phyloP scores from a whole-genome alignment of 2,113 vertebrate species.

The Tauraco erythrolophus region DNA sequence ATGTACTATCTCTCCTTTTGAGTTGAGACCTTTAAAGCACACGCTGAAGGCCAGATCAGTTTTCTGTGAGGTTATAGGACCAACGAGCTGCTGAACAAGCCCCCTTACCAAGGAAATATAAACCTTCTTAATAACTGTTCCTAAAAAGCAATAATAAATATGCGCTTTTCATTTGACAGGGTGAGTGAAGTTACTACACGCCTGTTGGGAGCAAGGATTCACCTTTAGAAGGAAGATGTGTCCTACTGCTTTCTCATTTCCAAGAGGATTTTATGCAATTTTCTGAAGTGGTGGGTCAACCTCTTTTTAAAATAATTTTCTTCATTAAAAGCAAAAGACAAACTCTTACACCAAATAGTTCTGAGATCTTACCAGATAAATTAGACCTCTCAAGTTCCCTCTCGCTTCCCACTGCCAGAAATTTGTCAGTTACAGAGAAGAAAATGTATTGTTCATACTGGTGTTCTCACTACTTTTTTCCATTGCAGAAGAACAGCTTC shows the following conservation, averaged over 20 bases:
- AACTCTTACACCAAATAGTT: not conserved
- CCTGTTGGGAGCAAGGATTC: not conserved
- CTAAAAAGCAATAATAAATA: not conserved
- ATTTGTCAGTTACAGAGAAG: not conserved
- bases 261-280: not conserved
- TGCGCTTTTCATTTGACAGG: not conserved
- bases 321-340: not conserved
- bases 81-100: not conserved
- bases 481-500: not conserved
- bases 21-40: not conserved
- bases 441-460: not conserved
- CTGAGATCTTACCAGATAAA: not conserved
- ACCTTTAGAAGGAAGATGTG: not conserved
- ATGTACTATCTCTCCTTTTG: rapidly evolving
- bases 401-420: not conserved
- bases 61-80: not conserved
- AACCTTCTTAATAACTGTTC: not conserved
- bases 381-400: not conserved
- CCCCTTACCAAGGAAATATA: not conserved
- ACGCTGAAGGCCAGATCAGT: not conserved
- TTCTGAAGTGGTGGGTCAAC: not conserved
- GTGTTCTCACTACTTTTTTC: not conserved
- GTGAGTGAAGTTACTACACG: not conserved
- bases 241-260: not conserved
- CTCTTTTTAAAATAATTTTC: not conserved